Evolutionary conservation across 2,888 invertebrate genomes (phyloP), one percentile per base, ranked within the genome.

Genomic region (Drosophila stalkeri): DNA sequence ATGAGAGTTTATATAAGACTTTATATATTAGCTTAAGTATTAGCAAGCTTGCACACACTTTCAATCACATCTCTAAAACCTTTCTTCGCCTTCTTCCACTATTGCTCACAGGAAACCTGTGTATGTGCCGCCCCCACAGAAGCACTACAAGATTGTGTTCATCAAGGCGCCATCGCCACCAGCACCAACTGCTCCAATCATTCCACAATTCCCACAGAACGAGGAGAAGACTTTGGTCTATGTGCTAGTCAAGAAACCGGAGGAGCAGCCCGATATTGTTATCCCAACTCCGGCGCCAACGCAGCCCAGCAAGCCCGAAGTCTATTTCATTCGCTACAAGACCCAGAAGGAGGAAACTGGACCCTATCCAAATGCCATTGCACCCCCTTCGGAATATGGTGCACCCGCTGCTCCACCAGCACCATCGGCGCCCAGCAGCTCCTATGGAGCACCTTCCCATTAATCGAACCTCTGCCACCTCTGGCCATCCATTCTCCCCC

Each of bases 81-180:
- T 57, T 61, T 73, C 64, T 61, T 66, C 62, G 74, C 12, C 20
- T 20, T 51, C 12, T 14, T 33, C 1, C 35, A 1, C 5, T 27
- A n/a, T 27, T 33, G 3, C 43, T 31, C 70, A 0, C 16, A 94
- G 94, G 81, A 95, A 94, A 91, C 94, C 94, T 20, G 93, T 94
- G 76, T 90, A 92, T 59, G 93, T 94, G 47, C 93, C 94, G 31
- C 94, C 95, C 31, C 95, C 96, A n/a, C 96, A 96, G 92, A 96
- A 96, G 87, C 96, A 96, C 91, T 96, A 96, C 94, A 96, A 96
- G 92, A 96, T 96, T 88, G 95, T 96, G 67, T 96, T 96, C 94
- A 96, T 96, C 92, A 96, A 96, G 94, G 95, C 95, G 23, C 95
- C 95, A 68, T 95, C 95, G 49, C 94, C 95, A 61, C 95, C 95